Base-by-base conservation (phyloP, 2,888 invertebrate genomes). In the Calliphora vomitoria region DNA sequence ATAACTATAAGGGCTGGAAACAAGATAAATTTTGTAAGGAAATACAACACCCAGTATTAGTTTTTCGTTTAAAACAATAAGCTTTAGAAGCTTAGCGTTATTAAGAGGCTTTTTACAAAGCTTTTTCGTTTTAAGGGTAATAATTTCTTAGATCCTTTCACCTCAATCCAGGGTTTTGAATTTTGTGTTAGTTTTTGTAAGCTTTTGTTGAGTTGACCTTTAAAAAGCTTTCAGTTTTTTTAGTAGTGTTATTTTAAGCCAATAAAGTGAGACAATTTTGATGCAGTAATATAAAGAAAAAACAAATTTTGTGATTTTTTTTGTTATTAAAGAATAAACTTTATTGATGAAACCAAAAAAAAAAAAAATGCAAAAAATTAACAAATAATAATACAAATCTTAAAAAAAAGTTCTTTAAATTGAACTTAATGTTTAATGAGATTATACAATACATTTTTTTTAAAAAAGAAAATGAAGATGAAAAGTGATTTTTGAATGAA, bases 221-320 rank as follows among this genome's bases (percentile, higher is more conserved):
- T 88, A 71, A 80, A 88, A 88, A 86, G 83, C 83, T 71, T 86
- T 76, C 66, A 15, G 31, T 18, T 38, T 78, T 35, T 74, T 64
- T 60, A 82, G 72, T 79, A 68, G 69, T 80, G 58, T 64, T 82
- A 50, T 76, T 82, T 68, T 4, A 62, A 64, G 82, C 80, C 85
- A 82, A 85, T 53, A 20, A 15, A 18, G 18, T 38, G n/a, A 55
- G 72, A 79, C 68, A 88, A 86, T 74, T 82, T 84, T 68, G 62
- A 86, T 74, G 31, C 35, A 82, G 3, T 25, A 20, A 20, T 60
- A 53, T 20, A 75, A 62, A 86, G 87, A 90, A 90, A 90, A 90
- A 91, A 90, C 89, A 89, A 88, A 76, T 86, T 90, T 88, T 88
- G 85, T 90, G 88, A 83, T 87, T 88, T 87, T 78, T 85, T 87